phyloP scores from a whole-genome alignment of 92 coral and sea anemone species.

The Epizoanthus stellaris region DNA sequence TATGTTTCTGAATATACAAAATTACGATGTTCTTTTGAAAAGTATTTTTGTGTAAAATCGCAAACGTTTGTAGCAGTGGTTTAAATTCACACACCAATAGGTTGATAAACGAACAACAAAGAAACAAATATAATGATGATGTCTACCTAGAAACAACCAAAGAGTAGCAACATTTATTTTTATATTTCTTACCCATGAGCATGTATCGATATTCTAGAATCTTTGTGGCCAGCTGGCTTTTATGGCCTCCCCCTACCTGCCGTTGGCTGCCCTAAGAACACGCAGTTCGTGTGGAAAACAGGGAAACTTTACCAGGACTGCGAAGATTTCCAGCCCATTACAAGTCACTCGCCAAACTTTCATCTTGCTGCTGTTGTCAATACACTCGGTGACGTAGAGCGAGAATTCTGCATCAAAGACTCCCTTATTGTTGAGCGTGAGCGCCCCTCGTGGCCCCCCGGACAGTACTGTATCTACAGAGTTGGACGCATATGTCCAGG shows the following conservation, averaged over 20 bases:
- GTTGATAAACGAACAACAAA: too few relatives aligned
- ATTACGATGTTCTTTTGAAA: too few relatives aligned
- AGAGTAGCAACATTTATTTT: neutral
- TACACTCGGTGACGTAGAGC: conserved; percentile 43
- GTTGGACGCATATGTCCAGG: conserved; percentile 9
- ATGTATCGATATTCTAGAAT: neutral
- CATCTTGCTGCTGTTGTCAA: conserved; percentile 67
- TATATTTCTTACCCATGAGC: too few relatives aligned
- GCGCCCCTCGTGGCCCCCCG: conserved; percentile 36
- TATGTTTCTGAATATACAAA: too few relatives aligned
- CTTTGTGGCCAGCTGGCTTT: conserved; percentile 74
- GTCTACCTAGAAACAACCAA: too few relatives aligned
- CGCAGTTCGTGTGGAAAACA: conserved; percentile 56
- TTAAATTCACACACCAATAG: too few relatives aligned
- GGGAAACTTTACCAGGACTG: conserved; percentile 74
- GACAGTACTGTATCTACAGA: conserved; percentile 45
- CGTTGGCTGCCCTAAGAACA: conserved; percentile 65
- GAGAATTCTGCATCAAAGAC: conserved; percentile 77
- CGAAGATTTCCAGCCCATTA: conserved; percentile 57
- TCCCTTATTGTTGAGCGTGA: neutral
- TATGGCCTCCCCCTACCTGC: conserved; percentile 76
- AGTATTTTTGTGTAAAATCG: too few relatives aligned
- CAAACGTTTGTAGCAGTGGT: too few relatives aligned
- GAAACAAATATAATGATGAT: too few relatives aligned
- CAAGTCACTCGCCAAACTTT: conserved; percentile 56